Base-by-base conservation (phyloP, 2,797 vertebrate species). In the Steatocranus sp. region DNA sequence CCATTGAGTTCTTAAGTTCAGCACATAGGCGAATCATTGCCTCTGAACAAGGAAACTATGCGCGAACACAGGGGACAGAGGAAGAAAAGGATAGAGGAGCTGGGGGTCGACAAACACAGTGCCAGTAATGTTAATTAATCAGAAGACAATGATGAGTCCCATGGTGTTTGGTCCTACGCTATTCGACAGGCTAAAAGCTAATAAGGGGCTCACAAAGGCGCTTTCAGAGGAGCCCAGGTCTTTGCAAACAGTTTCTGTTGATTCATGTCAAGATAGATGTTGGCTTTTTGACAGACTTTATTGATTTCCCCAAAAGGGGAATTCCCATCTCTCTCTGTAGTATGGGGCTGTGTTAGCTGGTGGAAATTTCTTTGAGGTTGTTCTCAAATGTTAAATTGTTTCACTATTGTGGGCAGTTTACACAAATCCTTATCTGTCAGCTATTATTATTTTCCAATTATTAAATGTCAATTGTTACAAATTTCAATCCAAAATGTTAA, bases 1-100 rank as follows among this genome's bases (percentile, higher is more conserved):
- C 91, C 86, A 92, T 94, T 94, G 93, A 83, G 92, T 93, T 94
- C 90, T 88, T 92, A 88, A 92, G 86, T 94, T 94, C 89, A 90
- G 87, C 83, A 79, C 84, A 75, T 83, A 91, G 82, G 73, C 9
- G 56, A 91, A 86, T 87, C 88, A 80, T 83, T 20, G 81, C 77
- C 86, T 83, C 48, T 66, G 83, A 90, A 83, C 76, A 74, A 76
- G 83, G 80, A 87, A 84, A 86, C 81, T 15, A 43, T 38, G 82
- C 58, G 11, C 32, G 70, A 86, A 77, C 91, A 86, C 88, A 53
- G 27, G 87, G 87, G 89, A 88, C 63, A 11, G 56, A 63, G 68
- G 50, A 51, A 89, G 79, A 81, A 75, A 70, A 73, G 82, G 70
- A 77, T 18, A 32, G 78, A 73, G 81, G 87, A 90, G 77, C 70